phyloP scores from a whole-genome alignment of 2,113 vertebrate genomes.

The Poecile atricapillus region DNA sequence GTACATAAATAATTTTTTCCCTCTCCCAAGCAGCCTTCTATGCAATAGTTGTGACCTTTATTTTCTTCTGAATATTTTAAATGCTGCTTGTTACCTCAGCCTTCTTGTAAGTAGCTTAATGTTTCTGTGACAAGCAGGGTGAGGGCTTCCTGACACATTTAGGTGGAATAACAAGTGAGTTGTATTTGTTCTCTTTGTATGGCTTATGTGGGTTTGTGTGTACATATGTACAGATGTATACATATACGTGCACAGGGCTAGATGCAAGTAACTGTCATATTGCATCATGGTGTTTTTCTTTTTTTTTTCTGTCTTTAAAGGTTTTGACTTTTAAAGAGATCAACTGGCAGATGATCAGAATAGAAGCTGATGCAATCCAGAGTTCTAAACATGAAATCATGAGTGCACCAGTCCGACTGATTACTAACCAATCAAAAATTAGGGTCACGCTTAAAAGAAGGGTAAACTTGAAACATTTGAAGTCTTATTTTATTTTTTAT shows the following conservation, averaged over 20 bases:
- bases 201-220: background rate
- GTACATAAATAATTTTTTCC: background rate
- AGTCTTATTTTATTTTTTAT: background rate
- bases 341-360: conserved; percentile 99
- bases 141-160: background rate
- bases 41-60: background rate
- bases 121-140: background rate
- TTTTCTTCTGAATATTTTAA: background rate
- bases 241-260: background rate
- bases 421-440: conserved; percentile 98
- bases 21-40: background rate
- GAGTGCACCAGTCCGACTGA: conserved; percentile 94
- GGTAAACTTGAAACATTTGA: conserved; percentile 72
- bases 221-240: background rate
- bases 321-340: conserved; percentile 98
- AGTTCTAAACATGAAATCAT: conserved; percentile 92
- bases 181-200: background rate
- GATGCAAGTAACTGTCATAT: background rate
- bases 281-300: background rate
- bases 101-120: background rate
- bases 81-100: background rate
- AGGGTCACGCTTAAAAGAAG: conserved; percentile 95
- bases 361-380: conserved; percentile 97
- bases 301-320: conserved; percentile 69
- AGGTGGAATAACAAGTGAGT: background rate